A percentile compares a stretch with the other conserved stretches of the same genome.
Conservation (phyloP, 2,113 vertebrate genomes). For the Rhinichthys klamathensis region DNA sequence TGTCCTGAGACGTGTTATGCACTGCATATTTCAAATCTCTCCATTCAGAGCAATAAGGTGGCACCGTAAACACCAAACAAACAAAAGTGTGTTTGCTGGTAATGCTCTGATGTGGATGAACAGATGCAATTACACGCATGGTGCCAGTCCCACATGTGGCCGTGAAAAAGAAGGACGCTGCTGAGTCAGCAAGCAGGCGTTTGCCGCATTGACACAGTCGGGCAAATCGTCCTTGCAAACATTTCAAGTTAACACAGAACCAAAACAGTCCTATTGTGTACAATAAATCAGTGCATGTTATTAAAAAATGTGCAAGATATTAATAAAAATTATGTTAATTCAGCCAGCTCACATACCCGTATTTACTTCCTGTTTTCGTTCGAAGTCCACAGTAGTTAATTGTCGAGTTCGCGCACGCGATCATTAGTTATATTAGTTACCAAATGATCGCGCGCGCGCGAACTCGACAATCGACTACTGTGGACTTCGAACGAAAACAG, state of each 20-base stretch:
- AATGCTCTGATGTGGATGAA: conserved; percentile 23
- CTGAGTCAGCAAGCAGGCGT: conserved; percentile 34
- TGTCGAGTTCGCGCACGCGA: too few species aligned
- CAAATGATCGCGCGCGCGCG: too few species aligned
- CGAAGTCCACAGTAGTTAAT: too few species aligned
- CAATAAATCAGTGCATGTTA: not conserved
- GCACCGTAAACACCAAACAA: conserved; percentile 10
- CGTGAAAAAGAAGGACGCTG: conserved; percentile 18
- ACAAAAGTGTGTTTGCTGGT: conserved; percentile 29
- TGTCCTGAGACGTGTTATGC: conserved; percentile 21
- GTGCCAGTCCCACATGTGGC: conserved; percentile 6
- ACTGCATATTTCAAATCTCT: conserved; percentile 17
- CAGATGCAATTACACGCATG: conserved; percentile 37
- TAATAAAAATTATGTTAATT: too few species aligned
- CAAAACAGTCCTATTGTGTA: not conserved
- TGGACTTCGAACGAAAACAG: too few species aligned
- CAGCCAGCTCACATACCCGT: too few species aligned
- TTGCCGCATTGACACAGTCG: conserved; percentile 15
- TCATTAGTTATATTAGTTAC: too few species aligned
- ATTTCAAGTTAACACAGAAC: conserved; percentile 4
- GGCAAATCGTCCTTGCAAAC: not conserved
- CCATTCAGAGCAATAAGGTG: conserved; percentile 2
- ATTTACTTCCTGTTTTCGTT: too few species aligned
- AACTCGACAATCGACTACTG: too few species aligned
- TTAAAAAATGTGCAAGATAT: too few species aligned